These are phyloP conservation scores for Hormaphis cornu DNA, from an alignment of 1,140 invertebrate species.

Conservation along the genomic window DNA sequence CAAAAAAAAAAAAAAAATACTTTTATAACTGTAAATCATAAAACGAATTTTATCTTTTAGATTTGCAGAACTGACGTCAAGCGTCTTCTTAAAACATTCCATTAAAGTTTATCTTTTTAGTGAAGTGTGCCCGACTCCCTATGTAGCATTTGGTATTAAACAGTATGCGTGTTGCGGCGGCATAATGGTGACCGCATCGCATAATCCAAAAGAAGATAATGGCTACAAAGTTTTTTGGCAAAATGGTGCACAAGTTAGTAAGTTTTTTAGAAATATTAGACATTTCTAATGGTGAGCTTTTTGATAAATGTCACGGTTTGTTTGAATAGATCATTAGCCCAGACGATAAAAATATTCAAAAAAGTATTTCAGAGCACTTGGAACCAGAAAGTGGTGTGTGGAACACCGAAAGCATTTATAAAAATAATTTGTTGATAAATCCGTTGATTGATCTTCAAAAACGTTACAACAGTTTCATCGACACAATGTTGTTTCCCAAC, in stretches of 20 bases:
- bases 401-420: slow-evolving; percentile 44
- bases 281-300: not conserved
- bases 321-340: slow-evolving; percentile 78
- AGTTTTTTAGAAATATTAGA: slow-evolving; percentile 9
- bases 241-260: slow-evolving; percentile 72
- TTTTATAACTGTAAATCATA: not conserved
- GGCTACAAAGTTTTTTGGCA: slow-evolving; percentile 97
- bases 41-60: slow-evolving; percentile 45
- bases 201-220: slow-evolving; percentile 98
- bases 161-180: slow-evolving; percentile 65
- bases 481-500: slow-evolving; percentile 2
- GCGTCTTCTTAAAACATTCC: slow-evolving; percentile 66
- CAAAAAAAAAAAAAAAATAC: not conserved
- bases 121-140: slow-evolving; percentile 79
- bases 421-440: slow-evolving; percentile 45
- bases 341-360: slow-evolving; percentile 79
- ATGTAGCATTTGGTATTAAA: slow-evolving; percentile 74
- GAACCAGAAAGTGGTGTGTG: slow-evolving; percentile 59
- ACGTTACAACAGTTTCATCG: not conserved
- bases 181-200: slow-evolving; percentile 95
- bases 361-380: slow-evolving; percentile 67
- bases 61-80: slow-evolving; percentile 82
- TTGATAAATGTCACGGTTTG: not conserved
- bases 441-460: slow-evolving; percentile 49
- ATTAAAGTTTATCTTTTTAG: slow-evolving; percentile 79